Conservation (phyloP, 1,140 invertebrate genomes). For the Pinna nobilis region DNA sequence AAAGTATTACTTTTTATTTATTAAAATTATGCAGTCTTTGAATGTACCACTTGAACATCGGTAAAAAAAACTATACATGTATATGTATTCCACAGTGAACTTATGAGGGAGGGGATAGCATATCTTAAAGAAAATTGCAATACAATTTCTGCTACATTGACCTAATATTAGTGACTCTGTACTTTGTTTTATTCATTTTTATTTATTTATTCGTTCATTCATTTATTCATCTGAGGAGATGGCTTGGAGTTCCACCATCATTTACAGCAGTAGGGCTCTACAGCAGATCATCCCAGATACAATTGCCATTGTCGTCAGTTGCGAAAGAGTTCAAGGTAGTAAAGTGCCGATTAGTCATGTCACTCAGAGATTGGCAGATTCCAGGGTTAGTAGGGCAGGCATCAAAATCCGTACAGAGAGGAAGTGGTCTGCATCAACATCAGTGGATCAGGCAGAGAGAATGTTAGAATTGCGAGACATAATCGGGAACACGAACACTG, state of each 20-base stretch:
- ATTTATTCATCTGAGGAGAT: conserved; percentile 24
- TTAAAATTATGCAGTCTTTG: too few relatives aligned
- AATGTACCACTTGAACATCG: too few relatives aligned
- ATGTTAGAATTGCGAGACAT: too few relatives aligned
- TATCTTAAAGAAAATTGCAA: too few relatives aligned
- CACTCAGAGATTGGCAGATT: conserved; percentile 16
- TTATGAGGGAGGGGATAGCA: too few relatives aligned
- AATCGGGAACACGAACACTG: conserved; percentile 12
- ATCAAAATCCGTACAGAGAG: conserved; percentile 13
- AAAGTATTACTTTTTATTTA: too few relatives aligned
- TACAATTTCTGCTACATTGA: too few relatives aligned
- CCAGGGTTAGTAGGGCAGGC: conserved; percentile 15
- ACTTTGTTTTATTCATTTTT: too few relatives aligned
- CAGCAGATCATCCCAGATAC: conserved; percentile 11
- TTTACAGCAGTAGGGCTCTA: conserved; percentile 22
- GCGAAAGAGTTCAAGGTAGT: conserved; percentile 25
- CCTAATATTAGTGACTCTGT: too few relatives aligned
- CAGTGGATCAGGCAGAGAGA: conserved; percentile 8
- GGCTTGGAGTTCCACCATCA: conserved; percentile 22
- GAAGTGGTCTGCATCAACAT: conserved; percentile 19
- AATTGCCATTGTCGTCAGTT: conserved; percentile 9
- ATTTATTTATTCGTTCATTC: too few relatives aligned
- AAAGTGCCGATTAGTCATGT: conserved; percentile 16
- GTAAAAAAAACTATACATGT: too few relatives aligned
- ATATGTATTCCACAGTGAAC: too few relatives aligned